A percentile compares a stretch with the other conserved stretches of the same genome.
Evolutionary conservation across 2,888 invertebrate genomes (phyloP).

Genomic region (Mystacides longicornis): DNA sequence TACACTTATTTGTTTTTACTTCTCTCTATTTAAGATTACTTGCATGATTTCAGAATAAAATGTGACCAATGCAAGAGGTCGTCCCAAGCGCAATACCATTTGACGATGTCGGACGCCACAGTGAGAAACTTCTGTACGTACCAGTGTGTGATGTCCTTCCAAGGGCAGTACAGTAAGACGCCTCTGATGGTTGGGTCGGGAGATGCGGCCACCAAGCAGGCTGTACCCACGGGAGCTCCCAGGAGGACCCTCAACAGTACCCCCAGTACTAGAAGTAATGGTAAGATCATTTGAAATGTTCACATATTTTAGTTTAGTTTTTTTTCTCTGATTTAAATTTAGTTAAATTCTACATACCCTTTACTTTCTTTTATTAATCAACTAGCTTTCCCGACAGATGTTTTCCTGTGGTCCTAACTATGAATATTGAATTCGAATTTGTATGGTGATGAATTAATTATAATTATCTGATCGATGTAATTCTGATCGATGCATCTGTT

Average conservation of each 20-base stretch:
- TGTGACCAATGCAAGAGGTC: conserved; percentile 68
- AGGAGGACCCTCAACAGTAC: conserved; percentile 36
- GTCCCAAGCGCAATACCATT: conserved; percentile 68
- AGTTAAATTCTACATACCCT: too few relatives aligned
- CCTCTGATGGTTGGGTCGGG: conserved; percentile 38
- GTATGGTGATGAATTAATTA: too few relatives aligned
- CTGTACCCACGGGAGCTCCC: conserved; percentile 48
- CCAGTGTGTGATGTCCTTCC: conserved; percentile 75
- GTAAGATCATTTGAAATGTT: not conserved
- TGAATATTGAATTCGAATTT: too few relatives aligned
- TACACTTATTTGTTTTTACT: too few relatives aligned
- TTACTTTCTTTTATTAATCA: too few relatives aligned
- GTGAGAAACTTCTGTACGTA: conserved; percentile 78
- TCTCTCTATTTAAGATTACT: too few relatives aligned
- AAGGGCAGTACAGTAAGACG: conserved; percentile 49
- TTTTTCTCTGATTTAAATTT: conserved; percentile 1
- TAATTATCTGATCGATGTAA: too few relatives aligned
- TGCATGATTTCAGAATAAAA: conserved; percentile 47
- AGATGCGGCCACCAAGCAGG: conserved; percentile 37
- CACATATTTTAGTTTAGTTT: not conserved
- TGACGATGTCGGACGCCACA: conserved; percentile 80
- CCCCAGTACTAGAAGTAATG: not conserved
- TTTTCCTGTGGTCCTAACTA: too few relatives aligned
- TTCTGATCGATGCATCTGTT: too few relatives aligned
- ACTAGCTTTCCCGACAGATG: too few relatives aligned